Evolutionary conservation across 2,888 invertebrate genomes (phyloP).

Genomic region (Spilarctia lutea): DNA sequence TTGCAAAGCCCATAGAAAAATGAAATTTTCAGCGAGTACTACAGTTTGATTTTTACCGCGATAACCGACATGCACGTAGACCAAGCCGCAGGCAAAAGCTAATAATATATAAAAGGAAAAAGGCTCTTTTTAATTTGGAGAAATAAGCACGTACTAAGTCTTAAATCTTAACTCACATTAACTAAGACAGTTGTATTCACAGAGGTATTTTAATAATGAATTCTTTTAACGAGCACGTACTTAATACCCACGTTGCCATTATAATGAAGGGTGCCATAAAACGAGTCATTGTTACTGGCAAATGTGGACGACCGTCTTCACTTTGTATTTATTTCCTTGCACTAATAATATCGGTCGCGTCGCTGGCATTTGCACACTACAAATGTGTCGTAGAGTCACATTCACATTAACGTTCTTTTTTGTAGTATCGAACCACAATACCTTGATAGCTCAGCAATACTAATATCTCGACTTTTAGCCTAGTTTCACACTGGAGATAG

Average conservation of each 20-base stretch:
- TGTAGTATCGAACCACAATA: neutral
- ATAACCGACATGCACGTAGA: too few relatives aligned
- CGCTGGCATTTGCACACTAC: conserved; percentile 61
- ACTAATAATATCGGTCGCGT: conserved; percentile 63
- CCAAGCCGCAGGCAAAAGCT: too few relatives aligned
- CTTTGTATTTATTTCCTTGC: conserved; percentile 58
- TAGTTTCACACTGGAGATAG: too few relatives aligned
- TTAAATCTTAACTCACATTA: conserved; percentile 80
- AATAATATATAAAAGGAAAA: conserved; percentile 49
- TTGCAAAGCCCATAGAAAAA: too few relatives aligned
- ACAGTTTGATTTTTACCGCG: too few relatives aligned
- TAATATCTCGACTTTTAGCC: too few relatives aligned
- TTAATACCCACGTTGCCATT: conserved; percentile 73
- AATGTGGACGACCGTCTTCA: conserved; percentile 34
- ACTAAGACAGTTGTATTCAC: conserved; percentile 75
- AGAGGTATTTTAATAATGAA: conserved; percentile 82
- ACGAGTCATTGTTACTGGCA: conserved; percentile 67
- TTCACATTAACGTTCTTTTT: neutral
- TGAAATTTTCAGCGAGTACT: too few relatives aligned
- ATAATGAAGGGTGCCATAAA: conserved; percentile 78
- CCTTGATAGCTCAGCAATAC: too few relatives aligned
- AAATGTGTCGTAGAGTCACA: conserved; percentile 41
- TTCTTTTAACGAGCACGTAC: conserved; percentile 77
- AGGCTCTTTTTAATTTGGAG: conserved; percentile 58
- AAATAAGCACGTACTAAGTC: conserved; percentile 75